Evolutionary conservation across 2,888 invertebrate genomes (phyloP).

Genomic region (Napeogenes sylphis): DNA sequence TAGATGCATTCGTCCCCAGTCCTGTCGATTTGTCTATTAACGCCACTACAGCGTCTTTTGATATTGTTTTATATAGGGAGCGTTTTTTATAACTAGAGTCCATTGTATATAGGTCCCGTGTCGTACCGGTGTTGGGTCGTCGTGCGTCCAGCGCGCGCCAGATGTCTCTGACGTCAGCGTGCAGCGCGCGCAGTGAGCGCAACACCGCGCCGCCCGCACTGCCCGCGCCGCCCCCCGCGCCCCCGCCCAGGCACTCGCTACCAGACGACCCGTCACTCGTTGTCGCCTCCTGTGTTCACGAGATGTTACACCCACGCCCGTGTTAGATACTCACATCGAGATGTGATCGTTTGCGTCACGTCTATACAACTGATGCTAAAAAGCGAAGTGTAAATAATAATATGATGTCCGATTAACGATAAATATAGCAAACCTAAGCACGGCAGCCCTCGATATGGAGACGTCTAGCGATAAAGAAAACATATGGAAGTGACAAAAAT

Average conservation of each 20-base stretch:
- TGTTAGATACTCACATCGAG: no score
- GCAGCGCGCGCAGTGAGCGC: slow-evolving; percentile 42
- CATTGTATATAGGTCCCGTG: no score
- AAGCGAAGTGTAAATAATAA: slow-evolving; percentile 9
- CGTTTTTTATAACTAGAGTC: no score
- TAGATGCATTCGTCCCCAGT: no score
- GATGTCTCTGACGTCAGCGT: slow-evolving; percentile 46
- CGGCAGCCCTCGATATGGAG: not conserved
- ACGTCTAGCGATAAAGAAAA: no score
- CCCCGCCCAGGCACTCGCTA: slow-evolving; percentile 38
- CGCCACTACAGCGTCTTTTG: no score
- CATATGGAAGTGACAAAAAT: slow-evolving; percentile 3
- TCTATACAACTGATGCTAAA: not conserved
- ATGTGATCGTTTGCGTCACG: no score
- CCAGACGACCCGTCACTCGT: slow-evolving; percentile 59
- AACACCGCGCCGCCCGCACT: slow-evolving; percentile 59
- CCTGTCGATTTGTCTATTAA: no score
- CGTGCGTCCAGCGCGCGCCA: slow-evolving; percentile 42
- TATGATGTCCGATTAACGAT: not conserved
- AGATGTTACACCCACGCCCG: not conserved
- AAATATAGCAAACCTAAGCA: not conserved
- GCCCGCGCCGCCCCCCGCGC: slow-evolving; percentile 33
- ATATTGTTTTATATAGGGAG: no score
- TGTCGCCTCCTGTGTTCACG: slow-evolving; percentile 47
- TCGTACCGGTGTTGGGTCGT: slow-evolving; percentile 34